A percentile compares a stretch with the other conserved stretches of the same genome.
Conservation (phyloP, 2,888 invertebrate species). For the Thera britannica region DNA sequence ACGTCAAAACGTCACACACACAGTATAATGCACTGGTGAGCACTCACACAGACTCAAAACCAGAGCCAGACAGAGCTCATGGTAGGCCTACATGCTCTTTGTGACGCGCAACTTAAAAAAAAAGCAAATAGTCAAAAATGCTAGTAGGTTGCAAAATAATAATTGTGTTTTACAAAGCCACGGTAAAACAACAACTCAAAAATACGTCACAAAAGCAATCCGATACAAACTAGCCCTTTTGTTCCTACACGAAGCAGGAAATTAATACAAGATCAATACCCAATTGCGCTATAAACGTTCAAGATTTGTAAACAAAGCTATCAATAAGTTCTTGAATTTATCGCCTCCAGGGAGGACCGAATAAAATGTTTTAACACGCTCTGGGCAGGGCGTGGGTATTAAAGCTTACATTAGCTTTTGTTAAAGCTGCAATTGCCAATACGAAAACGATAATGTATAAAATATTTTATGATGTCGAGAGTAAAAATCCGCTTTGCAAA, state of each 20-base stretch:
- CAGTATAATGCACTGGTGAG: too few relatives aligned
- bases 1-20: too few relatives aligned
- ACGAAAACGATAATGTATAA: slow-evolving; percentile 28
- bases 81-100: too few relatives aligned
- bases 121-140: too few relatives aligned
- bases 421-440: slow-evolving; percentile 43
- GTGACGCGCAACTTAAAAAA: too few relatives aligned
- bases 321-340: slow-evolving; percentile 56
- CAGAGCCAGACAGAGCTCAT: too few relatives aligned
- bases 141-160: too few relatives aligned
- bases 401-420: slow-evolving; percentile 49
- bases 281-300: slow-evolving; percentile 41
- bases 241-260: not conserved
- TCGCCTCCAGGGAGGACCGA: slow-evolving; percentile 42
- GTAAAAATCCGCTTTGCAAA: not conserved
- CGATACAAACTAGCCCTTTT: not conserved
- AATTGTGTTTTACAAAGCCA: too few relatives aligned
- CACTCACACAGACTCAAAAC: too few relatives aligned
- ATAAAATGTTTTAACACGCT: slow-evolving; percentile 56
- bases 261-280: not conserved
- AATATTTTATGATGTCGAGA: slow-evolving; percentile 10
- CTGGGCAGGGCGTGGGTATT: slow-evolving; percentile 44
- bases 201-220: too few relatives aligned
- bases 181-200: too few relatives aligned
- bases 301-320: slow-evolving; percentile 47